Percentiles rank a stretch among this genome's conserved stretches.
Conservation (phyloP, 2,797 vertebrate species). For the Distichodus sexfasciatus region DNA sequence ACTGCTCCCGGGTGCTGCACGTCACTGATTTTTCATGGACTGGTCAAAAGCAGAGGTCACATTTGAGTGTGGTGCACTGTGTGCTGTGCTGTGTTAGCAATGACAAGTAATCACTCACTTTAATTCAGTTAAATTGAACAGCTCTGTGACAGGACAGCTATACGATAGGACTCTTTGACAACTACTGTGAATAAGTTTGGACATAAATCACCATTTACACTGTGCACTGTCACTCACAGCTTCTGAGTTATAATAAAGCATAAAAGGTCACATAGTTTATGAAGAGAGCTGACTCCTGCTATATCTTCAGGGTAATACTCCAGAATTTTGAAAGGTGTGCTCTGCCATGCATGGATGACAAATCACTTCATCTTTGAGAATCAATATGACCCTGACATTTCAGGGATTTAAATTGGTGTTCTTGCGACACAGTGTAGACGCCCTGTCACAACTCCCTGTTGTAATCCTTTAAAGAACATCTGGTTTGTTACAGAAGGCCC, state of each 20-base stretch:
- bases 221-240: not conserved
- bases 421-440: not conserved
- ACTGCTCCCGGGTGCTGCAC: too few relatives aligned
- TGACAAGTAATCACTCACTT: too few relatives aligned
- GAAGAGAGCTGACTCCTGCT: not conserved
- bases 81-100: too few relatives aligned
- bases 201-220: too few relatives aligned
- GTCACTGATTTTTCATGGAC: too few relatives aligned
- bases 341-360: not conserved
- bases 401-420: not conserved
- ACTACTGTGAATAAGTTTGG: too few relatives aligned
- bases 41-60: too few relatives aligned
- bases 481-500: not conserved
- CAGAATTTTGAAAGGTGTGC: not conserved
- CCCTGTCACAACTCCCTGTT: not conserved
- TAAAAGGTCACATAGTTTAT: constrained; percentile 8
- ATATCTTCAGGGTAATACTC: not conserved
- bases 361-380: constrained; percentile 7
- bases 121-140: constrained; percentile 7
- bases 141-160: constrained; percentile 5
- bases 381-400: constrained; percentile 1
- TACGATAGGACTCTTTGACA: too few relatives aligned
- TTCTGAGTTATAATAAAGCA: not conserved
- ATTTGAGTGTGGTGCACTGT: too few relatives aligned
- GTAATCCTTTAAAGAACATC: not conserved